Evolutionary conservation across 2,113 vertebrate genomes (phyloP), one percentile per base, ranked within the genome.

Genomic region (Onychostoma macrolepis): DNA sequence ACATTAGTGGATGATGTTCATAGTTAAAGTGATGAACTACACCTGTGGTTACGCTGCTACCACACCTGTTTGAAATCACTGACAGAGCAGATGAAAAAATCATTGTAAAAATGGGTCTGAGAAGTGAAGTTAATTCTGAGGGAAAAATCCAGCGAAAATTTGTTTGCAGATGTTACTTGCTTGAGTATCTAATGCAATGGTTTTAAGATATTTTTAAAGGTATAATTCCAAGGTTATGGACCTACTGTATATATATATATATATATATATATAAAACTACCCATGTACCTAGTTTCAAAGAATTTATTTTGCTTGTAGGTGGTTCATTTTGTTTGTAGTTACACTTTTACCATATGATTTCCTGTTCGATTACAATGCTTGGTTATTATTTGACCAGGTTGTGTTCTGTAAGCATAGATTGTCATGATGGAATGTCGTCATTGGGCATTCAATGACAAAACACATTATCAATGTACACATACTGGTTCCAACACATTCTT

Each of bases 401-500:
- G 45, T 53, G 48, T 28, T 36, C 63, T 53, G 10, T 4, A 58
- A 67, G 7, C 30, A 4, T 74, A 19, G 12, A 15, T 65, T 80
- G 61, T 38, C 21, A 38, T 86, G 36, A n/a, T 83, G 74, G 41
- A 79, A 86, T 36, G 75, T 4, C 53, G 10, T 83, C 45, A 71
- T 4, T 48, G 76, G 30, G 72, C 12, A 13, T 30, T 48, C 8
- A 41, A 4, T 82, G 84, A 86, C 63, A 48, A 24, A 56, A 3
- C 33, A 58, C 50, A 80, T 19, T 38, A 26, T 85, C 41, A 82
- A 74, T 87, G 87, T 50, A 67, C 45, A 58, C 85, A 69, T 71
- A 84, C 87, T 45, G 71, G 87, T 87, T 89, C 13, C 61, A 85
- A 69, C 56, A 84, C 89, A 85, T 90, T 87, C 74, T 85, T 85